phyloP scores from a whole-genome alignment of 2,113 vertebrate species.

The Antidorcas marsupialis region DNA sequence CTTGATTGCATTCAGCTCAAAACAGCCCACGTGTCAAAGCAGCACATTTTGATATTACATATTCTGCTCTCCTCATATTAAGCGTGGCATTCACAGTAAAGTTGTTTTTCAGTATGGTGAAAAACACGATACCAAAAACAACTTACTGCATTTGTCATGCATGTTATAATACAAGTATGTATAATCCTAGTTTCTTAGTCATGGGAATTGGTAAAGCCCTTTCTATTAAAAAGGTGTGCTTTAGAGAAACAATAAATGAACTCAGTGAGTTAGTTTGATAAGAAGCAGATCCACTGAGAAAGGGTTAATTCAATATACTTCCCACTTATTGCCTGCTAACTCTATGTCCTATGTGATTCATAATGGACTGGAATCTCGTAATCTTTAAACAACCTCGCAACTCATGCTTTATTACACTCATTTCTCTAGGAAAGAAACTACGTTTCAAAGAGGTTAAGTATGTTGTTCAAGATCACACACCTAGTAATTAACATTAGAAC shows the following conservation, averaged over 20 bases:
- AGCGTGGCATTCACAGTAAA: not conserved
- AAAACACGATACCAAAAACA: not conserved
- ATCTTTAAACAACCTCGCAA: not conserved
- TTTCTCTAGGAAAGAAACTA: constrained; percentile 6
- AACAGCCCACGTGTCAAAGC: not conserved
- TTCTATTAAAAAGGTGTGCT: not conserved
- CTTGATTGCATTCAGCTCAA: not conserved
- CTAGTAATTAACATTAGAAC: not conserved
- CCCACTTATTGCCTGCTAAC: not conserved
- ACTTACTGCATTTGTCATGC: not conserved
- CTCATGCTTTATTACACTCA: not conserved
- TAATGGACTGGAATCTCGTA: not conserved
- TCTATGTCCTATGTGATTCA: not conserved
- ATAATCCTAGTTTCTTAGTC: not conserved
- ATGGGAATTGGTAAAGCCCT: not conserved
- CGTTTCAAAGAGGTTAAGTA: not conserved
- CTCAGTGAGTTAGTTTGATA: not conserved
- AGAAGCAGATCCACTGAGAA: not conserved
- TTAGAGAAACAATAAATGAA: not conserved
- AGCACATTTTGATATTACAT: not conserved
- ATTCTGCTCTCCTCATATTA: not conserved
- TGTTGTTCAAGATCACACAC: not conserved
- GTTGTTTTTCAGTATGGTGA: not conserved
- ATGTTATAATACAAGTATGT: not conserved
- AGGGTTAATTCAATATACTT: not conserved